phyloP scores from a whole-genome alignment of 2,113 vertebrate genomes.

The Clinocottus analis region DNA sequence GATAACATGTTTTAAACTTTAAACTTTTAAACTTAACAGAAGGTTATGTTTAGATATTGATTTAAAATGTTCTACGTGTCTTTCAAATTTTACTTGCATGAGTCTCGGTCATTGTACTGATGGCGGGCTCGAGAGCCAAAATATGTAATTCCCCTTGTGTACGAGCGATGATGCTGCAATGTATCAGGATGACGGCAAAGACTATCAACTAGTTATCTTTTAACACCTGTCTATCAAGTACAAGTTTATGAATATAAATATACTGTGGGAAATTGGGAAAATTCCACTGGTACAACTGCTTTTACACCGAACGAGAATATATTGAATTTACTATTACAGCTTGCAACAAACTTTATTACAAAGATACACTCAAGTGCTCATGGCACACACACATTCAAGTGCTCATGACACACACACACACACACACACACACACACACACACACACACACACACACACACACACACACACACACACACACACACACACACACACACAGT shows the following conservation, averaged over 20 bases:
- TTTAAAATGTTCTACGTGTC: not conserved
- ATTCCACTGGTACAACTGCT: not conserved
- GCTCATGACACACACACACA: slow-evolving; percentile 2
- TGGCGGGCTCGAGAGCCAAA: not conserved
- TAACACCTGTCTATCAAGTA: not conserved
- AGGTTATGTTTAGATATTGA: not conserved
- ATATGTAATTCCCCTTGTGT: not conserved
- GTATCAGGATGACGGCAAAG: not conserved
- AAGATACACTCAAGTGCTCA: slow-evolving; percentile 16
- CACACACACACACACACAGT: slow-evolving; percentile 29
- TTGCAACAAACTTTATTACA: not conserved
- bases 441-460: not conserved
- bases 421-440: not conserved
- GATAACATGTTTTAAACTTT: not conserved
- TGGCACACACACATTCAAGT: not conserved
- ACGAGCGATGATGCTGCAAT: not conserved
- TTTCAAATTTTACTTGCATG: not conserved
- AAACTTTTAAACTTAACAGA: not conserved
- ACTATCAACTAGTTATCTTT: slow-evolving; percentile 2
- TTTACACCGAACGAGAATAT: not conserved
- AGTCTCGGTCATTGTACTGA: not conserved
- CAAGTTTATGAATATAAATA: not conserved
- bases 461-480: slow-evolving; percentile 13
- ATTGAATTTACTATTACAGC: slow-evolving; percentile 2
- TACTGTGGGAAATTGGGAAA: not conserved